Base-by-base conservation (phyloP, 2,797 vertebrate species). In the Myripristis murdjan region DNA sequence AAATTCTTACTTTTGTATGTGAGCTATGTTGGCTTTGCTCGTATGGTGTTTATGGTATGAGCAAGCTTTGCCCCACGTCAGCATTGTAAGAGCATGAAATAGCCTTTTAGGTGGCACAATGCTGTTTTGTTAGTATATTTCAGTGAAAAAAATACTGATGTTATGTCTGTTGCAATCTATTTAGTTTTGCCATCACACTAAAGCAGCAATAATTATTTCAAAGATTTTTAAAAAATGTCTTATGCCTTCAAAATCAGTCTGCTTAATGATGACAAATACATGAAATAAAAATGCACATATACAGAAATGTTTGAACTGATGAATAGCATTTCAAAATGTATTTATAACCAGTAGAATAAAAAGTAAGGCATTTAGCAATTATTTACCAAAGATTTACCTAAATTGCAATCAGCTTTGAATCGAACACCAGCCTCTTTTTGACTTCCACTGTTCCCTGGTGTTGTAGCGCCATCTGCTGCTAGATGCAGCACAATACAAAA, bases 381-480 rank as follows among this genome's bases (percentile, higher is more conserved):
- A 77, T 90, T 89, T 87, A 69, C 73, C 79, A 89, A 75, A 87
- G 77, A 91, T 91, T 94, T 94, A 93, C 91, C 94, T 94, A 94
- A 94, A 93, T 90, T 92, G 89, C 91, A 94, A 92, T 94, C 89
- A 69, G 92, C 91, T 94, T 93, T 94, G 92, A 94, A 94, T 84
- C 90, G 92, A 87, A 94, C 93, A 73, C 92, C 92, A 92, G 91
- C 84, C 91, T 93, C 91, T 93, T 91, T 92, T 81, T 93, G 91
- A 76, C 85, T 77, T 85, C 90, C 91, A 90, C 81, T 93, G 92
- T 94, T 94, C 68, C 90, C 92, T 95, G 95, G 94, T 95, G 95
- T 94, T 94, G 91, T 93, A 95, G 91, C 94, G 91, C 95, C 95
- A 95, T 95, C 95, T 96, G 95, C 95, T 95, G 95, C 91, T 93